Percentiles rank a stretch among this genome's conserved stretches.
Evolutionary conservation across 2,888 invertebrate genomes (phyloP).

Genomic region (Formica aserva): DNA sequence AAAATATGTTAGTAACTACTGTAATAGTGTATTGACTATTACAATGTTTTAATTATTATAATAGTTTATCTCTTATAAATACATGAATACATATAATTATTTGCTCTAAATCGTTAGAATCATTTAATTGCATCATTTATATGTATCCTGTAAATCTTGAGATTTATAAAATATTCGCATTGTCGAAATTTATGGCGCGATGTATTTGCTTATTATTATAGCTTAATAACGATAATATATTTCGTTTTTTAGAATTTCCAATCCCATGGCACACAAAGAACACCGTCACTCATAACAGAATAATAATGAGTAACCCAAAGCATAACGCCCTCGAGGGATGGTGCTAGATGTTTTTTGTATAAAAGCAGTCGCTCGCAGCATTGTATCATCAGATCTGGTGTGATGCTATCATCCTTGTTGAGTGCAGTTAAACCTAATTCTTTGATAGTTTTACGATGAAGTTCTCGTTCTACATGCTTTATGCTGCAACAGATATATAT

Average conservation of each 20-base stretch:
- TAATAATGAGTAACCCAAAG: constrained; percentile 96
- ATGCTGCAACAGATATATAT: constrained; percentile 87
- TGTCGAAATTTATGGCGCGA: background rate
- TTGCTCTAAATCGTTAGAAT: background rate
- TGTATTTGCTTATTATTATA: background rate
- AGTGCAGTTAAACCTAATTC: constrained; percentile 91
- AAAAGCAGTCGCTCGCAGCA: constrained; percentile 91
- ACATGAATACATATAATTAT: background rate
- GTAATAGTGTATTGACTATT: background rate
- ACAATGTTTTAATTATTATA: background rate
- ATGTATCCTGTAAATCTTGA: background rate
- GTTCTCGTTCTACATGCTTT: constrained; percentile 92
- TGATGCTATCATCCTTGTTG: constrained; percentile 95
- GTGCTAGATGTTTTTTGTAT: constrained; percentile 85
- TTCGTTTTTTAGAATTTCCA: constrained; percentile 88
- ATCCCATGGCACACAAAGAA: constrained; percentile 97
- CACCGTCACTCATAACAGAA: constrained; percentile 95
- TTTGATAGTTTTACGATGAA: constrained; percentile 89
- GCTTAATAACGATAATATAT: constrained; percentile 23
- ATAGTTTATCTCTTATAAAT: background rate
- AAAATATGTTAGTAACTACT: background rate
- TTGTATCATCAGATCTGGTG: constrained; percentile 95
- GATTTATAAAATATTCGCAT: constrained; percentile 28
- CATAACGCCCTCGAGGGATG: constrained; percentile 89
- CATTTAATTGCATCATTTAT: background rate